Base-by-base conservation (phyloP, 2,888 invertebrate species). In the Ligdia adustata region DNA sequence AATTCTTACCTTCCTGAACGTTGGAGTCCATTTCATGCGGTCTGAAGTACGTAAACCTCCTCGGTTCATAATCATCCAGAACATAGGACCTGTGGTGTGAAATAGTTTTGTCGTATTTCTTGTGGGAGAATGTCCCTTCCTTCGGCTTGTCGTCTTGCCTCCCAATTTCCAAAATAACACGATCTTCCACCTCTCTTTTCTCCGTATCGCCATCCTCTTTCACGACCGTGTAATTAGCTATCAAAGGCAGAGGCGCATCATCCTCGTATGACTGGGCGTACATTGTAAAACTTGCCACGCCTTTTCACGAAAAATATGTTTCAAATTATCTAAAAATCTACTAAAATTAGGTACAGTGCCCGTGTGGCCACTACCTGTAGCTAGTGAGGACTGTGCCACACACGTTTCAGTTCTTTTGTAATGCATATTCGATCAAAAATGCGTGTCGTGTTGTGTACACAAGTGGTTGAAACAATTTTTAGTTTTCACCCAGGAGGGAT, bases 401-500 rank as follows among this genome's bases (percentile, higher is more conserved):
- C 69, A 79, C 70, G 69, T 68, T 74, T 79, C 69, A 69, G 70
- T 55, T 40, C 85, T 72, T 77, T 90, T 90, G 89, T 90, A 70
- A 90, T 89, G 89, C 72, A 89, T 87, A 90, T 89, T 79, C 75
- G 82, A 89, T 89, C 83, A 88, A 85, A 86, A 72, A 72, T 56
- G 72, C 74, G 68, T 73, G 71, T 72, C 56, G 72, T 75, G 66
- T n/a, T 73, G 82, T 90, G 82, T 84, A 82, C 85, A 85, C 90
- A 90, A 88, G 89, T 90, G 88, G 77, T 60, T 69, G 22, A 31
- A 13, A 49, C 70, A 74, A 73, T 72, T 81, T 82, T 82, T 72
- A 74, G 72, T 76, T 75, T 75, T 73, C 67, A 69, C 62, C n/a
- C 62, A 69, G 69, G 70, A 69, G 66, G 66, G 61, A 63, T 62